Evolutionary conservation across 2,888 invertebrate genomes (phyloP).

Genomic region (Himalopsyche japonica): DNA sequence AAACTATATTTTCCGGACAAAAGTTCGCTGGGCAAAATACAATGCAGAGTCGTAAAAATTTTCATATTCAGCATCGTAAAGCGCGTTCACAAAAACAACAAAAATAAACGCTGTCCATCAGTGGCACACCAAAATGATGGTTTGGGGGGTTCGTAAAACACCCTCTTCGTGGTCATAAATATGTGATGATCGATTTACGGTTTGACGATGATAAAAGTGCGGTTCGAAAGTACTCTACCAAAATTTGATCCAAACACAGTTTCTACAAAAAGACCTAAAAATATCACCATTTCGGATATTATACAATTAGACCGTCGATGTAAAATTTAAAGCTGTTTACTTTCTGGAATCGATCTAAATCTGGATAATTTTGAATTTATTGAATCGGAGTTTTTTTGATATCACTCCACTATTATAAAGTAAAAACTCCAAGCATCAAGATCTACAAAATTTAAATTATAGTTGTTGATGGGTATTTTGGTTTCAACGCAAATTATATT

Average conservation of each 20-base stretch:
- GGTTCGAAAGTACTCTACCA: background rate
- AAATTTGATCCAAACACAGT: background rate
- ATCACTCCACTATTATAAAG: too few relatives aligned
- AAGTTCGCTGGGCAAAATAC: constrained; percentile 21
- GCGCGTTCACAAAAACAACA: constrained; percentile 16
- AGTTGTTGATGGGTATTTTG: too few relatives aligned
- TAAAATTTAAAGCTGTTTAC: too few relatives aligned
- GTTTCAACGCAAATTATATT: too few relatives aligned
- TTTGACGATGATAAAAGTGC: background rate
- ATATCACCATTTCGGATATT: too few relatives aligned
- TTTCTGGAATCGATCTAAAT: too few relatives aligned
- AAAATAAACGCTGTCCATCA: background rate
- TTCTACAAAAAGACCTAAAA: too few relatives aligned
- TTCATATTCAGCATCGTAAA: constrained; percentile 30
- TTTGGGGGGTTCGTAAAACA: background rate
- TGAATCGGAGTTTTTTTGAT: too few relatives aligned
- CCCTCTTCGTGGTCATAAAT: background rate
- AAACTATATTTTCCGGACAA: background rate
- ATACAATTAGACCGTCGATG: too few relatives aligned
- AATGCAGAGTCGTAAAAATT: constrained; percentile 26
- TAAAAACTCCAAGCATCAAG: too few relatives aligned
- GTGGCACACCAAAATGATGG: background rate
- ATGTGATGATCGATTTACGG: background rate
- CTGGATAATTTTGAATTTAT: too few relatives aligned
- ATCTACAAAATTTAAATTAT: too few relatives aligned